These are phyloP conservation scores for Kryptopterus vitreolus DNA, from an alignment of 2,797 vertebrate genomes.

Conservation along the genomic window DNA sequence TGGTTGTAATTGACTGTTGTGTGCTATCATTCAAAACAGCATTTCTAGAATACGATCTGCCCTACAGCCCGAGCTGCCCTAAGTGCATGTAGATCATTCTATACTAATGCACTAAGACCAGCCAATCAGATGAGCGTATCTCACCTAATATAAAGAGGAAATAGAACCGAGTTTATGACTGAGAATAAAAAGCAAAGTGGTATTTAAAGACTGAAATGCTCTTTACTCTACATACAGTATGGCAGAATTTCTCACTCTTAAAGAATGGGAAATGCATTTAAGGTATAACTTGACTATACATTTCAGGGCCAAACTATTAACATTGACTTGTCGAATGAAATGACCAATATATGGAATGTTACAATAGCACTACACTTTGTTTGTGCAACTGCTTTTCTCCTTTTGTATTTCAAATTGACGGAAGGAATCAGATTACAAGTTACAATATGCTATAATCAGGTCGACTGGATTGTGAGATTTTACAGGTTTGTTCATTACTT, in stretches of 20 bases:
- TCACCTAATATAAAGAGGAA: background rate
- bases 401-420: background rate
- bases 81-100: background rate
- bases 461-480: background rate
- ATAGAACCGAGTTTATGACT: background rate
- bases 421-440: background rate
- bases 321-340: background rate
- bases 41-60: background rate
- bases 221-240: background rate
- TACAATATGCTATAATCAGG: background rate
- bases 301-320: background rate
- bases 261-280: background rate
- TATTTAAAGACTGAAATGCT: background rate
- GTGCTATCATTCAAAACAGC: background rate
- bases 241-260: background rate
- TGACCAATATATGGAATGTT: background rate
- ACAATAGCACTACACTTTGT: background rate
- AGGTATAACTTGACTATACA: background rate
- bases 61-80: background rate
- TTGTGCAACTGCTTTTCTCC: slow-evolving; percentile 5
- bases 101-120: background rate
- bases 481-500: background rate
- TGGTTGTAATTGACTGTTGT: no score
- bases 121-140: background rate
- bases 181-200: background rate